These are phyloP conservation scores for Cygnus atratus DNA, from an alignment of 2,113 vertebrate species.

Conservation along the genomic window DNA sequence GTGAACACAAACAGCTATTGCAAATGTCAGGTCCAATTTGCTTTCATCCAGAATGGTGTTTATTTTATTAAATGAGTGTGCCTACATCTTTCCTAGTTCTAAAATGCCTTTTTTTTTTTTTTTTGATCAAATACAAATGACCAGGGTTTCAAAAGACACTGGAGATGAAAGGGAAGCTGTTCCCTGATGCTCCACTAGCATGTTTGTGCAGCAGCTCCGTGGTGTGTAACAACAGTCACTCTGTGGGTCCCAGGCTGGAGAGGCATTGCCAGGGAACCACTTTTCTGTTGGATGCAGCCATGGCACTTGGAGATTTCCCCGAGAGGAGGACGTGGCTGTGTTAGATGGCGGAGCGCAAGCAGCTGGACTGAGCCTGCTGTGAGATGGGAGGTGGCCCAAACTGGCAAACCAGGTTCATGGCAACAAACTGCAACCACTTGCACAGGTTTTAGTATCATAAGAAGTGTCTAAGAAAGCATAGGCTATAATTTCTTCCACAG, in stretches of 20 bases:
- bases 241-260: not conserved
- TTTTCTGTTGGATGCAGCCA: not conserved
- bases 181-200: not conserved
- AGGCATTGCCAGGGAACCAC: not conserved
- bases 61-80: not conserved
- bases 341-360: accelerated
- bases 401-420: not conserved
- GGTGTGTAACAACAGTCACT: accelerated
- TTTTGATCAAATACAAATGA: not conserved
- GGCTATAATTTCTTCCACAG: not conserved
- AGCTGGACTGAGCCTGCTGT: not conserved
- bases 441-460: not conserved
- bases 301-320: not conserved
- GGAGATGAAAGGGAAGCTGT: not conserved
- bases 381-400: not conserved
- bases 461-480: not conserved
- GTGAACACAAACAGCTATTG: not conserved
- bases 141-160: not conserved
- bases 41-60: not conserved
- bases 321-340: not conserved
- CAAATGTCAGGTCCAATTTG: not conserved
- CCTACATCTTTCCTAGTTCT: not conserved
- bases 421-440: not conserved
- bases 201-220: not conserved
- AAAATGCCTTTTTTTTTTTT: not conserved